Evolutionary conservation across 2,113 vertebrate genomes (phyloP), one percentile per base, ranked within the genome.

Genomic region (Columba janthina): DNA sequence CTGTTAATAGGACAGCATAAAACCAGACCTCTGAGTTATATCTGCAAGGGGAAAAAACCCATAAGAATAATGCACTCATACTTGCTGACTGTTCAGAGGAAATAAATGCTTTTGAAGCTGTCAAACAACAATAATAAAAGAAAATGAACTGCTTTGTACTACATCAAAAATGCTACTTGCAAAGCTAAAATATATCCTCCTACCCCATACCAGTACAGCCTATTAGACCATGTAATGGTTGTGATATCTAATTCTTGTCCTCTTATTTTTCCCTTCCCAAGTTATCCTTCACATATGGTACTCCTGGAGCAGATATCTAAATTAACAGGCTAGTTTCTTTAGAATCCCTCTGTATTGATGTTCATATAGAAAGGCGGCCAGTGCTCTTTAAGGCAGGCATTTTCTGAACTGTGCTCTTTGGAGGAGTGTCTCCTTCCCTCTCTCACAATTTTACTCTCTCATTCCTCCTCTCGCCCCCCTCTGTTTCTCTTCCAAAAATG

Each of bases 381-480:
- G 10, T 53, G 36, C 16, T 77, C 14, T 66, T 66, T 15, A 77
- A 74, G 19, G 12, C 22, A 14, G 42, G 8, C 2, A 70, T 66
- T n/a, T 58, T 26, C 12, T 44, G 31, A 75, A 50, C 58, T 71
- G 14, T 50, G 15, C 6, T 54, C 10, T 64, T n/a, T 83, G 67
- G 13, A 54, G 24, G 18, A 73, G 9, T 24, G 8, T n/a, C 31
- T 74, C 34, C 15, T 78, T 75, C 46, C 5, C 5, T 42, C 12
- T 80, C 21, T 73, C 28, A 3, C 25, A 10, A 16, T 28, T 77
- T 38, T 28, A 15, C 22, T 84, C 11, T 53, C 14, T 60, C 8
- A 10, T 11, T 5, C 9, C 16, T 5, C 24, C 44, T 2, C 9
- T 4, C 3, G 11, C 3, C 20, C 15, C 13, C 7, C 6, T 34